Evolutionary conservation across 2,113 vertebrate species (phyloP).

Genomic region (Corvus hawaiiensis): DNA sequence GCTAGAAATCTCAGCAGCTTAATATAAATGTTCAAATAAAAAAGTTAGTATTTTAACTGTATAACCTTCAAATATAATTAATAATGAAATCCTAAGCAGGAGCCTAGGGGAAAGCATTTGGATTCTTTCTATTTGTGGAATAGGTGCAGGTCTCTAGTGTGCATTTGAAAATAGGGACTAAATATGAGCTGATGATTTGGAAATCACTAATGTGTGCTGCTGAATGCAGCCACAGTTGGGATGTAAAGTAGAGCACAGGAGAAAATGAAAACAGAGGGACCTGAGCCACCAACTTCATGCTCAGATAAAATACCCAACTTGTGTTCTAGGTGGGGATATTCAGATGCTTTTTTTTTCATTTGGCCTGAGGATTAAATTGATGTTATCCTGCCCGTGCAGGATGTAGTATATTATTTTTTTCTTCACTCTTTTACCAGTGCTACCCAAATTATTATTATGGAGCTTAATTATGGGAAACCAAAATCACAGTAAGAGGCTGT

Average conservation of each 20-base stretch:
- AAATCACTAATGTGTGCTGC: constrained; percentile 17
- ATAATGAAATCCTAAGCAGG: constrained; percentile 66
- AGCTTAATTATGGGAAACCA: background rate
- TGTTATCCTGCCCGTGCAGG: background rate
- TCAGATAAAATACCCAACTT: background rate
- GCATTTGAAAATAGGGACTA: constrained; percentile 54
- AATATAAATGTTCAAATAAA: constrained; percentile 73
- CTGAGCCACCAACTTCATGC: background rate
- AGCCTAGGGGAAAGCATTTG: constrained; percentile 50
- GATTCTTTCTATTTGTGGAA: constrained; percentile 64
- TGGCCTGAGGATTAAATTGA: background rate
- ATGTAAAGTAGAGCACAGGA: constrained; percentile 44
- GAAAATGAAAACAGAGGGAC: constrained; percentile 3
- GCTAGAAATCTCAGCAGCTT: constrained; percentile 71
- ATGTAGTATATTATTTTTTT: background rate
- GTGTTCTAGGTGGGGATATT: background rate
- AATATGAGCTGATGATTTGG: constrained; percentile 45
- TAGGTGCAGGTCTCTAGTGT: constrained; percentile 59
- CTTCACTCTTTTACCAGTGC: background rate
- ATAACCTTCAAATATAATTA: constrained; percentile 73
- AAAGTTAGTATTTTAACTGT: constrained; percentile 70
- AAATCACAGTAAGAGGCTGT: background rate
- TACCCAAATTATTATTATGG: background rate
- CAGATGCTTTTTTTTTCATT: background rate
- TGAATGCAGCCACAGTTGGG: background rate